Conservation (phyloP, 2,888 invertebrate species). For the Drosophila nigritarsus region DNA sequence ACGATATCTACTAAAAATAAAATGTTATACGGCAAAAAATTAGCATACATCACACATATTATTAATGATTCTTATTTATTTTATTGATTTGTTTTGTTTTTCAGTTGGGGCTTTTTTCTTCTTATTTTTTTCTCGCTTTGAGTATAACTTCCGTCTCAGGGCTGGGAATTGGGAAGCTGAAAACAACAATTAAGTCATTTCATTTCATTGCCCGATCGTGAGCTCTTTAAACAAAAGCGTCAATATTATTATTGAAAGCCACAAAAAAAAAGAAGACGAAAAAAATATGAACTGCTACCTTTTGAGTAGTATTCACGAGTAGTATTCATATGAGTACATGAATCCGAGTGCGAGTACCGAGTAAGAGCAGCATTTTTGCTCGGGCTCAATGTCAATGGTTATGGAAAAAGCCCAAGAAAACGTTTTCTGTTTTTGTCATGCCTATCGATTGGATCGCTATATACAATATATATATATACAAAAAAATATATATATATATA, state of each 20-base stretch:
- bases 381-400: slow-evolving; percentile 56
- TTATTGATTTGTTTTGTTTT: slow-evolving; percentile 76
- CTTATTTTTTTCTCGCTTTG: slow-evolving; percentile 21
- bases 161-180: slow-evolving; percentile 40
- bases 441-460: slow-evolving; percentile 61
- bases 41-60: slow-evolving; percentile 70
- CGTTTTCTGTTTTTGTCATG: slow-evolving; percentile 32
- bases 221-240: slow-evolving; percentile 54
- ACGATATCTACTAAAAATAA: slow-evolving; percentile 67
- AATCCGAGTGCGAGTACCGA: slow-evolving; percentile 19
- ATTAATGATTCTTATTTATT: slow-evolving; percentile 70
- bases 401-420: slow-evolving; percentile 60
- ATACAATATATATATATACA: slow-evolving; percentile 33
- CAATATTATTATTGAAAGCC: slow-evolving; percentile 24
- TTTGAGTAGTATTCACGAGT: slow-evolving; percentile 32
- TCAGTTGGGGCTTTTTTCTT: slow-evolving; percentile 25
- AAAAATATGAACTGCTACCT: slow-evolving; percentile 34
- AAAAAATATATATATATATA: slow-evolving; percentile 30
- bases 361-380: slow-evolving; percentile 37
- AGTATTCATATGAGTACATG: slow-evolving; percentile 25
- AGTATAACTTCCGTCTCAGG: slow-evolving; percentile 60
- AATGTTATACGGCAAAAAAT: slow-evolving; percentile 46
- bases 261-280: neutral
- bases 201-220: slow-evolving; percentile 60
- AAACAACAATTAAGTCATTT: slow-evolving; percentile 73